A percentile compares a stretch with the other conserved stretches of the same genome.
These are phyloP conservation scores for Drosophila melanogaster DNA, from an alignment of 1,140 invertebrate species.

Conservation along the genomic window DNA sequence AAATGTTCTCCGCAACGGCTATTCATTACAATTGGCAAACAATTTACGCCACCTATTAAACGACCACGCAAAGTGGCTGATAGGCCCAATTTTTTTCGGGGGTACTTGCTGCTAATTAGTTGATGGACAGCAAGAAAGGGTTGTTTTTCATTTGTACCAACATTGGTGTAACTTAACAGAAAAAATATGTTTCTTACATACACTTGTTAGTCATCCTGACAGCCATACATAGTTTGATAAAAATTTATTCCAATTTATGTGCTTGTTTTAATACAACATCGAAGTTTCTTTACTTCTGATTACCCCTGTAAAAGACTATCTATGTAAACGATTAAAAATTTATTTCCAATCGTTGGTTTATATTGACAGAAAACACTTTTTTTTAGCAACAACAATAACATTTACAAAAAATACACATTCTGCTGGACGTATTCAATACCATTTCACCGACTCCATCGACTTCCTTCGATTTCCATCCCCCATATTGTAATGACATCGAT, in stretches of 20 bases:
- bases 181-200: too few relatives aligned
- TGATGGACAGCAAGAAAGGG: neutral
- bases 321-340: slow-evolving; percentile 40
- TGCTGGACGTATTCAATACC: slow-evolving; percentile 55
- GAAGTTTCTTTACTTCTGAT: too few relatives aligned
- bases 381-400: slow-evolving; percentile 53
- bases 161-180: too few relatives aligned
- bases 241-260: too few relatives aligned
- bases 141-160: neutral
- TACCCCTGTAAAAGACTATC: neutral
- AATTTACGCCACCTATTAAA: slow-evolving; percentile 34
- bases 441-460: slow-evolving; percentile 50
- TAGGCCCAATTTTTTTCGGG: neutral
- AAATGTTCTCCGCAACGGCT: neutral
- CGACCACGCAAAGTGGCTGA: slow-evolving; percentile 5
- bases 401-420: slow-evolving; percentile 47
- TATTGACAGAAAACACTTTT: slow-evolving; percentile 46
- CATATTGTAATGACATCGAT: neutral
- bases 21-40: slow-evolving; percentile 53
- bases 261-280: too few relatives aligned
- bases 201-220: too few relatives aligned
- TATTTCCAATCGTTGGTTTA: slow-evolving; percentile 59
- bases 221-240: too few relatives aligned
- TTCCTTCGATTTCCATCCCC: neutral
- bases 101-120: slow-evolving; percentile 1